phyloP scores from a whole-genome alignment of 2,113 vertebrate genomes.

The Myrmecophaga tridactyla region DNA sequence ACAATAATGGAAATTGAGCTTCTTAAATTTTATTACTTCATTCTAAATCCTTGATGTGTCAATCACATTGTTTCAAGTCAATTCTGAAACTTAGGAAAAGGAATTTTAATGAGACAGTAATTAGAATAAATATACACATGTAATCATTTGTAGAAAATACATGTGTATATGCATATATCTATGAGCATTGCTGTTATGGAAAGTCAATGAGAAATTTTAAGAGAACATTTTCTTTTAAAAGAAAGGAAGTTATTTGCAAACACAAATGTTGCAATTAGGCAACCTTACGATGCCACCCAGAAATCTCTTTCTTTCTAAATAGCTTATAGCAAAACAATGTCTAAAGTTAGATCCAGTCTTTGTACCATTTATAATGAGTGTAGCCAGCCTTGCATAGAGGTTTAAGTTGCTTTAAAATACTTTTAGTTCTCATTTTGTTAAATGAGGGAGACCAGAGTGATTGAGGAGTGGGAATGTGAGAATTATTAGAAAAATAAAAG shows the following conservation, averaged over 20 bases:
- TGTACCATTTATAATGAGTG: background rate
- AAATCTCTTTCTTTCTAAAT: background rate
- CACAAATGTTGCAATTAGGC: background rate
- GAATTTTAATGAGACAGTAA: background rate
- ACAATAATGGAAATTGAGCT: conserved; percentile 42
- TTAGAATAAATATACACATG: conserved; percentile 8
- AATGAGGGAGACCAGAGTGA: background rate
- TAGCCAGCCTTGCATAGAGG: background rate
- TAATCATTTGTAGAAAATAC: background rate
- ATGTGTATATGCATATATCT: background rate
- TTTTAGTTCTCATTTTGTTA: background rate
- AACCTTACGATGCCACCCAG: background rate
- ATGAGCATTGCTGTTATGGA: background rate
- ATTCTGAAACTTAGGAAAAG: conserved; percentile 36
- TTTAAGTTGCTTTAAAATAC: background rate
- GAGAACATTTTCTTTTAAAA: background rate
- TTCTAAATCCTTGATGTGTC: background rate
- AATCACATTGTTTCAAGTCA: conserved; percentile 4
- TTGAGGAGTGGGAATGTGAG: background rate
- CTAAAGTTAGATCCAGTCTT: background rate
- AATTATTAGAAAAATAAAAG: conserved; percentile 32
- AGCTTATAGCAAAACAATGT: background rate
- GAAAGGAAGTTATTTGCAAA: background rate
- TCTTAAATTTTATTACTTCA: background rate
- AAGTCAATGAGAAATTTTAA: background rate